Evolutionary conservation across 2,113 vertebrate genomes (phyloP).

Genomic region (Hemichromis elongatus): DNA sequence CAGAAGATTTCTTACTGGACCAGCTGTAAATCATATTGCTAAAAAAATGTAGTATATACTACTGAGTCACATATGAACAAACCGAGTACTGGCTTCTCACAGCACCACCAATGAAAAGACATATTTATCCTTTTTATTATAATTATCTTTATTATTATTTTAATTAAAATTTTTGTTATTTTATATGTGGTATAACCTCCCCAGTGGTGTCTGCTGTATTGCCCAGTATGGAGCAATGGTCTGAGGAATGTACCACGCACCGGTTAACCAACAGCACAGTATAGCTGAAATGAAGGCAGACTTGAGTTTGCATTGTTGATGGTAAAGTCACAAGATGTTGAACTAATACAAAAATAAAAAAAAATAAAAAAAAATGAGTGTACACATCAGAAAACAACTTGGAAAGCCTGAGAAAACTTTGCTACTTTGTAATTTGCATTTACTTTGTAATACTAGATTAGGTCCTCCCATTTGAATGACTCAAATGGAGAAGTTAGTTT

Average conservation of each 20-base stretch:
- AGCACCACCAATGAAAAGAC: background rate
- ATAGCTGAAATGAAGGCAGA: conserved; percentile 11
- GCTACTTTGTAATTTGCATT: background rate
- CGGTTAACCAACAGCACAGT: conserved; percentile 16
- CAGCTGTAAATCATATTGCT: background rate
- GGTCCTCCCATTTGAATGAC: background rate
- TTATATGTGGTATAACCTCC: background rate
- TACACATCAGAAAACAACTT: background rate
- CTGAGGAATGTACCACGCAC: conserved; percentile 42
- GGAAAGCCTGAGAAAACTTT: background rate
- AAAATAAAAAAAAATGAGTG: background rate
- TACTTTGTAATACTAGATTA: background rate
- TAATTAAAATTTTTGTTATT: background rate
- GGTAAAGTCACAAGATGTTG: background rate
- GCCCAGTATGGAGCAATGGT: background rate
- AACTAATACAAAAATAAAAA: background rate
- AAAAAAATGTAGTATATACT: background rate
- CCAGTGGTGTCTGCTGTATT: background rate
- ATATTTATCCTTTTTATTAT: background rate
- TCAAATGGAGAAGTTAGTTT: background rate
- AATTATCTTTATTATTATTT: background rate
- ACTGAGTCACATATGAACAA: background rate
- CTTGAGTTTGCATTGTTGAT: background rate
- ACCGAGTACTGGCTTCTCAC: background rate
- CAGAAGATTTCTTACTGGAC: background rate